Conservation (phyloP, 2,113 vertebrate genomes). For the Turdus rufiventris region DNA sequence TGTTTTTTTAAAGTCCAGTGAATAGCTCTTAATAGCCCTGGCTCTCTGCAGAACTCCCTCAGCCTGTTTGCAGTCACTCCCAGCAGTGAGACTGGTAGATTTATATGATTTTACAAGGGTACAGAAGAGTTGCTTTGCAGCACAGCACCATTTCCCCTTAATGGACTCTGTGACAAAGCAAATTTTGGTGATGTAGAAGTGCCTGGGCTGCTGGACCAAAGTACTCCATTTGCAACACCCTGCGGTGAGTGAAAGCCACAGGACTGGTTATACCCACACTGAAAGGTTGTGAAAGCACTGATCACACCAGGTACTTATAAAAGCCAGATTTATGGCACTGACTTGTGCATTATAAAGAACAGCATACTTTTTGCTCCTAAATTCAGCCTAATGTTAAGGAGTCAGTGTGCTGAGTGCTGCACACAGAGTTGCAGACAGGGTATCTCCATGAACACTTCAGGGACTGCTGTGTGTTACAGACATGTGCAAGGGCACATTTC, state of each 20-base stretch:
- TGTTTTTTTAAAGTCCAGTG: slow-evolving; percentile 2
- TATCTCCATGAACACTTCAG: not conserved
- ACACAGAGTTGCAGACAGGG: not conserved
- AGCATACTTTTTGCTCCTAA: not conserved
- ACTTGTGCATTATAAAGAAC: not conserved
- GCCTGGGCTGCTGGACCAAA: not conserved
- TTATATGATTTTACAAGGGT: not conserved
- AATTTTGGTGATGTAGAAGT: not conserved
- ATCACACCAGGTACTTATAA: not conserved
- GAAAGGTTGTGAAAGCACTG: not conserved
- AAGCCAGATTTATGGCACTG: not conserved
- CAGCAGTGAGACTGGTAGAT: not conserved
- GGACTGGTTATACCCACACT: not conserved
- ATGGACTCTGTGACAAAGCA: slow-evolving; percentile 32
- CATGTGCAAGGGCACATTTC: not conserved
- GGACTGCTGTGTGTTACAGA: not conserved
- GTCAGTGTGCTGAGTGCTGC: not conserved
- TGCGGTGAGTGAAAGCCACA: not conserved
- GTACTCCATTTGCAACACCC: not conserved
- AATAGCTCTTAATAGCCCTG: not conserved
- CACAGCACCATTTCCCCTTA: not conserved
- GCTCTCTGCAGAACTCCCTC: not conserved
- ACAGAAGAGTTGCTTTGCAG: slow-evolving; percentile 4
- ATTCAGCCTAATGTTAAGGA: not conserved
- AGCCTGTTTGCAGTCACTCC: slow-evolving; percentile 14